These are phyloP conservation scores for Triplophysa dalaica DNA, from an alignment of 2,113 vertebrate genomes.

Conservation along the genomic window DNA sequence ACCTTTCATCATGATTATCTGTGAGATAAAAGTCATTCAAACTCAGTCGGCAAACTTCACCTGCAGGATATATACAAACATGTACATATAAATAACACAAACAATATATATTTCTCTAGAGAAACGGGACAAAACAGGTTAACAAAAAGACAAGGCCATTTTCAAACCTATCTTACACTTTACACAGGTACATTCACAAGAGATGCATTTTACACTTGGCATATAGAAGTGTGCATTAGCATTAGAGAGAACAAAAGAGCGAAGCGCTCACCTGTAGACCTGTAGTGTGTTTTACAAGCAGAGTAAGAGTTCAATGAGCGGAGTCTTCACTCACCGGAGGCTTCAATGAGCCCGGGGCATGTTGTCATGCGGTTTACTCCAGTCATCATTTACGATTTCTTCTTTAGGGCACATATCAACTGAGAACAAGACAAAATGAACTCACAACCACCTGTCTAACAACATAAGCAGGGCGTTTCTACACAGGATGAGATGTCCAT, in stretches of 20 bases:
- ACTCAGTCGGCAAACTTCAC: too few species aligned
- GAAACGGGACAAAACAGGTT: not conserved
- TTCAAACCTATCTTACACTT: not conserved
- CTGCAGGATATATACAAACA: too few species aligned
- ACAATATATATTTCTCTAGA: not conserved
- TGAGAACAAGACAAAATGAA: too few species aligned
- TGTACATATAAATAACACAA: not conserved
- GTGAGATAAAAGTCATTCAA: too few species aligned
- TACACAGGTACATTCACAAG: not conserved
- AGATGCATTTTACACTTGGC: constrained; percentile 37
- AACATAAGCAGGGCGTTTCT: too few species aligned
- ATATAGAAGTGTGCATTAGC: constrained; percentile 39
- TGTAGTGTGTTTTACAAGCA: not conserved
- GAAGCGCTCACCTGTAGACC: constrained; percentile 24
- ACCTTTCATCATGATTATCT: too few species aligned
- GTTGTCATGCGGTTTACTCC: not conserved
- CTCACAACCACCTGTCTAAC: too few species aligned
- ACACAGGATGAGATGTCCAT: too few species aligned
- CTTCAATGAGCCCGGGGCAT: not conserved
- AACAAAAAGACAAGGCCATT: not conserved
- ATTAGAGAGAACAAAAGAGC: constrained; percentile 40
- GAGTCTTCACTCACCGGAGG: not conserved
- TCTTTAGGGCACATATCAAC: too few species aligned
- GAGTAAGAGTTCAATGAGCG: not conserved
- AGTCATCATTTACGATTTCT: too few species aligned